phyloP scores from a whole-genome alignment of 2,797 vertebrate species.

The Decapterus maruadsi region DNA sequence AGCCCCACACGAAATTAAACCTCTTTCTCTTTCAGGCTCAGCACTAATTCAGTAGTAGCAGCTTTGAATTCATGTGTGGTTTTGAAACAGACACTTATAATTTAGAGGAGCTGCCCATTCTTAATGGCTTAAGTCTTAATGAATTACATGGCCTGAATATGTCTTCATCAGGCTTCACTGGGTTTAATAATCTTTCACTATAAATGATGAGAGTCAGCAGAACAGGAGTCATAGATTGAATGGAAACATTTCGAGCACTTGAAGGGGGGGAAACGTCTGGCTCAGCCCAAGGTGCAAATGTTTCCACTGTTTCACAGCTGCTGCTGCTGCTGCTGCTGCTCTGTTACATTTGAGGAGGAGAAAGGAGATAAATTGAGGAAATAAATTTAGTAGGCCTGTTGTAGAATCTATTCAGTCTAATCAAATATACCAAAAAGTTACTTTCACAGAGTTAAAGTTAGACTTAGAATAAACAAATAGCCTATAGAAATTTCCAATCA shows the following conservation, averaged over 20 bases:
- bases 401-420: not conserved
- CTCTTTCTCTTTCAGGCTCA: too few relatives aligned
- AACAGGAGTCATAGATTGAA: not conserved
- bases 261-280: not conserved
- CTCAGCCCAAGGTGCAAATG: not conserved
- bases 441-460: slow-evolving; percentile 10
- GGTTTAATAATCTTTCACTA: not conserved
- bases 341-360: not conserved
- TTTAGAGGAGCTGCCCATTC: not conserved
- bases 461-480: not conserved
- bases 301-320: not conserved
- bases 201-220: not conserved
- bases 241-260: not conserved
- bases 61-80: not conserved
- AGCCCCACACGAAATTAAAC: too few relatives aligned
- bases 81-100: not conserved
- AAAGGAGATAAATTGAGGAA: too few relatives aligned
- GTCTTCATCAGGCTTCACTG: not conserved
- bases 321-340: not conserved
- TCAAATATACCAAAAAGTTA: slow-evolving; percentile 19
- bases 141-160: not conserved
- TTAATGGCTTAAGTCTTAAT: not conserved
- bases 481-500: not conserved
- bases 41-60: not conserved
- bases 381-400: not conserved